Evolutionary conservation across 2,888 invertebrate genomes (phyloP).

Genomic region (Hyalella azteca): DNA sequence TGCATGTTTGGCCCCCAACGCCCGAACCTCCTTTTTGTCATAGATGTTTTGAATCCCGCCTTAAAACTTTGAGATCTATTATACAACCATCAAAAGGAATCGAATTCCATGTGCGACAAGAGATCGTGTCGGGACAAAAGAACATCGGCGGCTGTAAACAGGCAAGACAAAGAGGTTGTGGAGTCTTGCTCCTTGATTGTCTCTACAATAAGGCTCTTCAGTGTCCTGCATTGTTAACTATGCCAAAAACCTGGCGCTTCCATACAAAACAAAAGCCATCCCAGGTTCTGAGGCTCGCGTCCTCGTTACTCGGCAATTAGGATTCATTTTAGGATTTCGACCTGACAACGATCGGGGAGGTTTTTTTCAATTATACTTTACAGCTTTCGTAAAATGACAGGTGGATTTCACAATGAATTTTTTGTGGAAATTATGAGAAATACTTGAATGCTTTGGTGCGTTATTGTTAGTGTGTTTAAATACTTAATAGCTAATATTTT

Average conservation of each 20-base stretch:
- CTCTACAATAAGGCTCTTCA: constrained; percentile 8
- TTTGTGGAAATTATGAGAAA: too few species aligned
- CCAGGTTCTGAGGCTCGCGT: neutral
- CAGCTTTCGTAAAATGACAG: neutral
- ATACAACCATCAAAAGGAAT: neutral
- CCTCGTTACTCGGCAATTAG: neutral
- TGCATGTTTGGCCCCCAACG: neutral
- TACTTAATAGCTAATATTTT: too few species aligned
- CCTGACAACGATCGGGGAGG: neutral
- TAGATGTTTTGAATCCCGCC: constrained; percentile 4
- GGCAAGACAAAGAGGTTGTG: neutral
- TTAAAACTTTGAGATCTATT: neutral
- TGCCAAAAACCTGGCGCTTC: neutral
- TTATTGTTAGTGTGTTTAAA: too few species aligned
- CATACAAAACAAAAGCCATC: neutral
- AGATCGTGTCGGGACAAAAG: constrained; percentile 21
- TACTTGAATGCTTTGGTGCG: too few species aligned
- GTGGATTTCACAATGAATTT: too few species aligned
- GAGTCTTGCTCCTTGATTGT: neutral
- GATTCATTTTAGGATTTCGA: constrained; percentile 4
- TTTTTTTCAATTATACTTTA: neutral
- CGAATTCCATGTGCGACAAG: constrained; percentile 27
- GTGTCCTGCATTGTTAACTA: neutral
- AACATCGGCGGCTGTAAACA: constrained; percentile 23
- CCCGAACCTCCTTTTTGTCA: neutral